phyloP scores from a whole-genome alignment of 2,797 vertebrate species.

The Echiichthys vipera region DNA sequence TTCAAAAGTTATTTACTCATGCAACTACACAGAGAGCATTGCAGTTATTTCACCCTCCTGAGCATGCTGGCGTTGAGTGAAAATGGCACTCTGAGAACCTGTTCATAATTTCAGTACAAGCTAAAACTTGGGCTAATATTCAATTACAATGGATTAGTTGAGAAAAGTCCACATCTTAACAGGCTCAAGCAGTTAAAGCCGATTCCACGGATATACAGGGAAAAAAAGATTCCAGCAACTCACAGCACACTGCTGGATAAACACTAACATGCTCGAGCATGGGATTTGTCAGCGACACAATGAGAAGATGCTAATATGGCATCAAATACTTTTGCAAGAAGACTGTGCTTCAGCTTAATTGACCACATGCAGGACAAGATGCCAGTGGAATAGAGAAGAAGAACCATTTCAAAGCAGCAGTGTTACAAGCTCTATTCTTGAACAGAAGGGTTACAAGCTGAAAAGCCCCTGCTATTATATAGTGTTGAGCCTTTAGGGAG shows the following conservation, averaged over 20 bases:
- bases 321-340: slow-evolving; percentile 60
- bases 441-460: slow-evolving; percentile 70
- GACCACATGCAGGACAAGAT: slow-evolving; percentile 50
- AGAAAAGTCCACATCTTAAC: slow-evolving; percentile 74
- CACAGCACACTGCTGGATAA: slow-evolving; percentile 49
- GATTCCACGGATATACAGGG: slow-evolving; percentile 71
- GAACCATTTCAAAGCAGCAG: slow-evolving; percentile 57
- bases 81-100: slow-evolving; percentile 65
- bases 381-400: slow-evolving; percentile 37
- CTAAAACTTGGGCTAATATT: slow-evolving; percentile 83
- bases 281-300: slow-evolving; percentile 67
- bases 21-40: slow-evolving; percentile 48
- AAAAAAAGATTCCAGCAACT: slow-evolving; percentile 36
- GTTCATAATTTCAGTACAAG: slow-evolving; percentile 71
- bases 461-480: slow-evolving; percentile 74
- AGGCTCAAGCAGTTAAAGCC: slow-evolving; percentile 75
- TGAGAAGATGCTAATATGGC: slow-evolving; percentile 64
- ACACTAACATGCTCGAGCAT: slow-evolving; percentile 50
- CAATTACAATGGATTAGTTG: slow-evolving; percentile 81
- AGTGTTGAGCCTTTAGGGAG: slow-evolving; percentile 73
- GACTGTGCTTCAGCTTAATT: slow-evolving; percentile 58
- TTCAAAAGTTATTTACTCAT: slow-evolving; percentile 75
- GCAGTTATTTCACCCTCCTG: slow-evolving; percentile 45
- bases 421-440: slow-evolving; percentile 45
- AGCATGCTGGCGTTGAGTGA: slow-evolving; percentile 44